Conservation (phyloP, 2,797 vertebrate genomes). For the Squalus acanthias region DNA sequence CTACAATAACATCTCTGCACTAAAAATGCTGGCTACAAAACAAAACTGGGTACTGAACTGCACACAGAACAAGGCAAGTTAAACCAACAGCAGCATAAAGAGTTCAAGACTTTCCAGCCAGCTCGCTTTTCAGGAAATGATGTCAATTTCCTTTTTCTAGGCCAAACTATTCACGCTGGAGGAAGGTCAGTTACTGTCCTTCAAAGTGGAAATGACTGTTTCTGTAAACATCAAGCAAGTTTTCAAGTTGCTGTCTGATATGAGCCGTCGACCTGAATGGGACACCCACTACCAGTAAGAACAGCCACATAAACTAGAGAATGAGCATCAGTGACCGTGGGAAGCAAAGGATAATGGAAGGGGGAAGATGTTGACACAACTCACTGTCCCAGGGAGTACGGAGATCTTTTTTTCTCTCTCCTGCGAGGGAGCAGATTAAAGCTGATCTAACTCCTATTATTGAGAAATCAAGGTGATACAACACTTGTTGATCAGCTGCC, state of each 20-base stretch:
- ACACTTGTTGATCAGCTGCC: not conserved
- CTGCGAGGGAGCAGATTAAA: not conserved
- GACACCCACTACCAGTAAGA: constrained; percentile 82
- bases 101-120: not conserved
- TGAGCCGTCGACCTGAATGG: constrained; percentile 78
- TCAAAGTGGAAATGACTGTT: constrained; percentile 79
- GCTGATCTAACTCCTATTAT: not conserved
- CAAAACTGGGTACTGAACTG: constrained; percentile 77
- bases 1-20: constrained; percentile 90
- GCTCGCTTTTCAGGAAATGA: not conserved
- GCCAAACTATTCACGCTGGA: constrained; percentile 82
- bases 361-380: not conserved
- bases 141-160: constrained; percentile 50
- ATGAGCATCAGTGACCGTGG: not conserved
- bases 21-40: constrained; percentile 81
- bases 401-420: not conserved
- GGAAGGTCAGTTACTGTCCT: constrained; percentile 82
- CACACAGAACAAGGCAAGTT: constrained; percentile 78
- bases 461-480: not conserved
- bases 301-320: not conserved
- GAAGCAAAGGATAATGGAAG: not conserved
- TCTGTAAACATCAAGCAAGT: constrained; percentile 62
- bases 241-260: constrained; percentile 81
- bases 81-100: not conserved
- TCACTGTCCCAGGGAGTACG: not conserved